phyloP scores from a whole-genome alignment of 2,888 invertebrate species.

The Meteorus colon region DNA sequence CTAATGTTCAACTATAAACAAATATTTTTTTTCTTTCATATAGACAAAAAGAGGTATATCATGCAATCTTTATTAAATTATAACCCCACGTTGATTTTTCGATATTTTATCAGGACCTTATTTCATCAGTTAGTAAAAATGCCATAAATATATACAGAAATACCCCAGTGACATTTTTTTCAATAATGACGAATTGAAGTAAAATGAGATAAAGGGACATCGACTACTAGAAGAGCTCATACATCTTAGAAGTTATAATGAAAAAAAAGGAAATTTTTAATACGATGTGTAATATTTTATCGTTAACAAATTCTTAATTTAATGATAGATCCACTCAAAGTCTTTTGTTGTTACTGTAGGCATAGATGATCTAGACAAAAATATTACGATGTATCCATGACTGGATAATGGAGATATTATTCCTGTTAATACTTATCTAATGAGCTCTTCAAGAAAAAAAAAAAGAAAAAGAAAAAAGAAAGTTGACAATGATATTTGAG shows the following conservation, averaged over 20 bases:
- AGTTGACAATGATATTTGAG: conserved; percentile 53
- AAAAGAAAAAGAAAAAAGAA: background rate
- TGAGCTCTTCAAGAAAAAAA: conserved; percentile 48
- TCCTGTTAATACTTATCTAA: background rate
- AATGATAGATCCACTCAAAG: background rate
- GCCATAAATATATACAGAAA: conserved; percentile 32
- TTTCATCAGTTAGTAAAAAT: conserved; percentile 29
- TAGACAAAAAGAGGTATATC: background rate
- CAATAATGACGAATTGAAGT: conserved; percentile 13
- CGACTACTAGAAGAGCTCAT: conserved; percentile 46
- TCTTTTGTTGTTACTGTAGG: background rate
- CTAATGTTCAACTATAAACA: conserved; percentile 6
- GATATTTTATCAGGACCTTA: conserved; percentile 8
- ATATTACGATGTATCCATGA: background rate
- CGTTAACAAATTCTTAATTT: background rate
- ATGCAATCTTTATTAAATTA: background rate
- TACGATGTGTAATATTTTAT: background rate
- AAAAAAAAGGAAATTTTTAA: background rate
- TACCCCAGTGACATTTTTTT: conserved; percentile 30
- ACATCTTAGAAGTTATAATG: background rate
- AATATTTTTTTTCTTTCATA: conserved; percentile 4
- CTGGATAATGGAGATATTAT: background rate
- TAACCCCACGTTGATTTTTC: background rate
- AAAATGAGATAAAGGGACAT: background rate
- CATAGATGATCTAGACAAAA: background rate